Base-by-base conservation (phyloP, 2,888 invertebrate species). In the Tetragonula carbonaria region DNA sequence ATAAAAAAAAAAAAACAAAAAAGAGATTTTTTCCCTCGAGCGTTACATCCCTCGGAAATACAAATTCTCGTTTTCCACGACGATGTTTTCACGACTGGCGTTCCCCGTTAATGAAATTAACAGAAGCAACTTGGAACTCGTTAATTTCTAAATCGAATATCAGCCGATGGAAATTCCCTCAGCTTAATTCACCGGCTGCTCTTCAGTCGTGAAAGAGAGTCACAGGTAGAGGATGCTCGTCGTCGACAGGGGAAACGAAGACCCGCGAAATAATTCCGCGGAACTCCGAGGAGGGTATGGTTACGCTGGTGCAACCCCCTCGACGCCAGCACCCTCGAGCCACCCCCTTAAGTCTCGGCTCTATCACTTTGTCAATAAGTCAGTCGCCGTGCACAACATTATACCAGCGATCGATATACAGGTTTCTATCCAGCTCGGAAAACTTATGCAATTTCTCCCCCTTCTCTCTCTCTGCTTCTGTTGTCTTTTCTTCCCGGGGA, bases 291-390 rank as follows among this genome's bases (percentile, higher is more conserved):
- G 33, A 33, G 33, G 11, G 33, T 55, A 23, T 55, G 53, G 53
- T 68, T 68, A 45, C 68, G 68, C n/a, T 14, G 11, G 4, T 28
- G 51, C 28, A 51, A 68, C 68, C 68, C 67, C 18, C 67, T 45
- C 50, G 67, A 50, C 67, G 68, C 38, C 23, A 23, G 28, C 51
- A 57, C 38, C 55, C 71, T 33, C 13, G 5, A 45, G 66, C n/a
- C 45, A 66, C 18, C 55, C 55, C 23, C n/a, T 23, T 68, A 57
- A 62, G 78, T 33, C 66, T 55, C 75, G 80, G 38, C 75, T 75
- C 74, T 80, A 80, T 80, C 70, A 75, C 75, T 80, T 80, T 75
- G 80, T 75, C 80, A 75, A 80, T 80, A 80, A 75, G 80, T 80
- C 74, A 67, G 68, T 68, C 63, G 77, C 63, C 71, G 63, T n/a